A percentile compares a stretch with the other conserved stretches of the same genome.
Conservation (phyloP, 2,888 invertebrate genomes). For the Morpho helenor region DNA sequence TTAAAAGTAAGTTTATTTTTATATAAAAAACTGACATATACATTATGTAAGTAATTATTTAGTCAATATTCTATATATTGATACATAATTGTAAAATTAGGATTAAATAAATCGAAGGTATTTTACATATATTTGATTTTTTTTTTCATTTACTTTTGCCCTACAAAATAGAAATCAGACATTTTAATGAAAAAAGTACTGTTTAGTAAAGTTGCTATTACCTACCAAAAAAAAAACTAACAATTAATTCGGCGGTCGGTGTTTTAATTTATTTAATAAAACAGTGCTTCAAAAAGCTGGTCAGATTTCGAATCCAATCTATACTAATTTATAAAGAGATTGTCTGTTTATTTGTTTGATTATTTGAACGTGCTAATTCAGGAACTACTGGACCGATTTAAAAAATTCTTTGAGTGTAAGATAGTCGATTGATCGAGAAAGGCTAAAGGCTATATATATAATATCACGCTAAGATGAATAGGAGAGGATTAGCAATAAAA, state of each 20-base stretch:
- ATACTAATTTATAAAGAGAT: too few relatives aligned
- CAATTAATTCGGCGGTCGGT: not conserved
- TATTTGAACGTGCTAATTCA: too few relatives aligned
- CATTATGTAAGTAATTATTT: conserved; percentile 48
- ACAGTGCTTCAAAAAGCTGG: too few relatives aligned
- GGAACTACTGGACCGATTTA: too few relatives aligned
- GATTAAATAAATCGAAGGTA: conserved; percentile 58
- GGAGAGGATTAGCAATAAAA: too few relatives aligned
- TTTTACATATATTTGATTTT: conserved; percentile 42
- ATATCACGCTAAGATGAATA: too few relatives aligned
- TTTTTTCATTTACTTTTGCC: conserved; percentile 18
- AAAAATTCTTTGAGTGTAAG: too few relatives aligned
- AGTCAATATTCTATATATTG: conserved; percentile 56
- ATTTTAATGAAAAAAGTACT: not conserved
- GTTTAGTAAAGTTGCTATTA: not conserved
- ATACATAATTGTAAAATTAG: conserved; percentile 53
- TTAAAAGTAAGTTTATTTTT: conserved; percentile 35
- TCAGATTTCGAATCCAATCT: not conserved
- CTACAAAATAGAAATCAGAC: not conserved
- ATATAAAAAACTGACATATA: conserved; percentile 32
- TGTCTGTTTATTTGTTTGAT: too few relatives aligned
- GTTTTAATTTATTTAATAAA: not conserved
- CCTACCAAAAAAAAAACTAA: not conserved
- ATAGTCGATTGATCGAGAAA: too few relatives aligned
- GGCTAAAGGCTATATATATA: too few relatives aligned